Percentiles rank a stretch among this genome's conserved stretches.
Evolutionary conservation across 2,888 invertebrate species (phyloP).

Genomic region (Melanotus villosus): DNA sequence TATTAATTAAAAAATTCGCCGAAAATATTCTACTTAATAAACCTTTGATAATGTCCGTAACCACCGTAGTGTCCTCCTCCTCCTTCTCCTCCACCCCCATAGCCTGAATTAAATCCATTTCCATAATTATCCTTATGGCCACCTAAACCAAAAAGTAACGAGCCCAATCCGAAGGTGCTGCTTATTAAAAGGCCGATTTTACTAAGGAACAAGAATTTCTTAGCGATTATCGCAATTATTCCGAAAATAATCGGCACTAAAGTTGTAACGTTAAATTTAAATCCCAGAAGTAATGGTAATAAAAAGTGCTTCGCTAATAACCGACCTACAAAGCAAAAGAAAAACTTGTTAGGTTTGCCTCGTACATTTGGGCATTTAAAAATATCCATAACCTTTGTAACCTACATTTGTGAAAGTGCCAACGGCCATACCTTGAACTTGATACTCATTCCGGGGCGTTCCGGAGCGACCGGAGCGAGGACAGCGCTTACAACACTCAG

Average conservation of each 20-base stretch:
- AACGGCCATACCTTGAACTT: conserved; percentile 46
- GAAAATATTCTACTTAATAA: not conserved
- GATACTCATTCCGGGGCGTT: not conserved
- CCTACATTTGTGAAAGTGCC: conserved; percentile 31
- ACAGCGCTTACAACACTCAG: not conserved
- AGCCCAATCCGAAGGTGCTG: conserved; percentile 76
- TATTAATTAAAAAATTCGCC: not conserved
- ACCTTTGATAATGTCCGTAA: too few species aligned
- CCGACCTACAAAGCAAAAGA: conserved; percentile 35
- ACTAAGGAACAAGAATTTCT: conserved; percentile 83
- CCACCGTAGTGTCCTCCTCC: conserved; percentile 30
- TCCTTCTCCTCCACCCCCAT: conserved; percentile 43
- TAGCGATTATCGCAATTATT: conserved; percentile 78
- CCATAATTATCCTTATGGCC: conserved; percentile 56
- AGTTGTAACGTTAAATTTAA: conserved; percentile 85
- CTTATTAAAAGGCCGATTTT: conserved; percentile 82
- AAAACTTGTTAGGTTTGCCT: not conserved
- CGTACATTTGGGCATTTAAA: conserved; percentile 7
- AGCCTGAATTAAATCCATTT: conserved; percentile 58
- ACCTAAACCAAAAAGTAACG: conserved; percentile 61
- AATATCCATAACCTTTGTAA: conserved; percentile 5
- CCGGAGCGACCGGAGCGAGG: conserved; percentile 21
- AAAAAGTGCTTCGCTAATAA: conserved; percentile 79
- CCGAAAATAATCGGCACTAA: conserved; percentile 83
- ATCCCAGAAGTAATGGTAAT: conserved; percentile 83